phyloP scores from a whole-genome alignment of 2,797 vertebrate genomes.

The Borostomias antarcticus region DNA sequence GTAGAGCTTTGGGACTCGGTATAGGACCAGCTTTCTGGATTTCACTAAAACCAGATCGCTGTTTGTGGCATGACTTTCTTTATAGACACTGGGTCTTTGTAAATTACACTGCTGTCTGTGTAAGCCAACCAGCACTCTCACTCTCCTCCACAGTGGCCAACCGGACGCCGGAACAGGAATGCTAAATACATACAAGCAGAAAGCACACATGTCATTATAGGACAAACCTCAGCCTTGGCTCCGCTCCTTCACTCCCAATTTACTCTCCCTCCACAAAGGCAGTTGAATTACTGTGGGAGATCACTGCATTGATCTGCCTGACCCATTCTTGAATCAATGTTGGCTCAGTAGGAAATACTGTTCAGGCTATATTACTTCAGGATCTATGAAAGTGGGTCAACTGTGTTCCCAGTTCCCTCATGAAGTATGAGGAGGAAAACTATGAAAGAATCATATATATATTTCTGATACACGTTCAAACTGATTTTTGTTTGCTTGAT shows the following conservation, averaged over 20 bases:
- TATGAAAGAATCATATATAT: too few relatives aligned
- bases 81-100: conserved; percentile 43
- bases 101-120: conserved; percentile 38
- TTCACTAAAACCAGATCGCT: conserved; percentile 19
- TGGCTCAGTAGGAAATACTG: too few relatives aligned
- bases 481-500: too few relatives aligned
- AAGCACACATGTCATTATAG: conserved; percentile 10
- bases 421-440: too few relatives aligned
- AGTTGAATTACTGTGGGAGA: not conserved
- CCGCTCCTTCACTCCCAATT: not conserved
- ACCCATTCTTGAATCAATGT: not conserved
- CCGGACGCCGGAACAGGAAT: conserved; percentile 1
- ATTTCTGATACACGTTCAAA: too few relatives aligned
- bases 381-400: not conserved
- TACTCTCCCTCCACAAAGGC: not conserved
- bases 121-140: not conserved
- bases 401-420: too few relatives aligned
- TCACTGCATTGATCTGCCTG: not conserved
- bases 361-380: not conserved
- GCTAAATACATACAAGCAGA: conserved; percentile 21
- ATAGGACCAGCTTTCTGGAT: too few relatives aligned
- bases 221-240: not conserved
- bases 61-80: conserved; percentile 34
- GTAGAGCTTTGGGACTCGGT: not conserved
- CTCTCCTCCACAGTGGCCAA: conserved; percentile 6